Evolutionary conservation across 2,888 invertebrate species (phyloP).

Genomic region (Oligia latruncula): DNA sequence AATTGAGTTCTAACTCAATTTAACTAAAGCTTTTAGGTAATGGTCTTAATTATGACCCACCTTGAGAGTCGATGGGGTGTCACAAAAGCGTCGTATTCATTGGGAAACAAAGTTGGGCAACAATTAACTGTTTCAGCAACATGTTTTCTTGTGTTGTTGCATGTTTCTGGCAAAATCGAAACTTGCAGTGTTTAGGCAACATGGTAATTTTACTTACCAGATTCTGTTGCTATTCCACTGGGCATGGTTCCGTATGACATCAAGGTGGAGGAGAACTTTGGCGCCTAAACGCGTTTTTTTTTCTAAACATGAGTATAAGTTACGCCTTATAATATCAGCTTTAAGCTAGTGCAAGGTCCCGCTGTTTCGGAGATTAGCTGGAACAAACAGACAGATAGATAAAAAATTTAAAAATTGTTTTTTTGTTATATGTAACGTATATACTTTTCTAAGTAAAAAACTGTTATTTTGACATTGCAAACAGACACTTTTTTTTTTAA

Average conservation of each 20-base stretch:
- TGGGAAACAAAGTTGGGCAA: background rate
- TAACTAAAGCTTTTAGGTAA: background rate
- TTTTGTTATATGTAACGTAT: background rate
- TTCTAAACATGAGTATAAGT: no score
- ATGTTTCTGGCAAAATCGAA: background rate
- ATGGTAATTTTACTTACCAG: background rate
- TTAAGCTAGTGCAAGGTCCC: no score
- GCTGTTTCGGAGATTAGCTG: no score
- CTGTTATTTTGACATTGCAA: background rate
- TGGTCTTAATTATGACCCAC: constrained; percentile 2
- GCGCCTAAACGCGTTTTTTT: no score
- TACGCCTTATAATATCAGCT: no score
- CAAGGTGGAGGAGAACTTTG: background rate
- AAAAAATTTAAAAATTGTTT: background rate
- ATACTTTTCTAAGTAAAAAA: background rate
- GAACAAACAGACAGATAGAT: background rate
- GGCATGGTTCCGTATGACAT: background rate
- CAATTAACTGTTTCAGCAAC: background rate
- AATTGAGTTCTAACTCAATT: constrained; percentile 34
- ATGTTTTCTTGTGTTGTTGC: background rate
- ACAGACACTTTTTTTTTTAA: background rate
- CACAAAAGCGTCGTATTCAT: background rate
- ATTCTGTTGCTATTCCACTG: background rate
- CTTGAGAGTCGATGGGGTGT: constrained; percentile 2
- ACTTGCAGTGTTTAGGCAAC: background rate